These are phyloP conservation scores for Siniperca chuatsi DNA, from an alignment of 2,113 vertebrate species.

Conservation along the genomic window DNA sequence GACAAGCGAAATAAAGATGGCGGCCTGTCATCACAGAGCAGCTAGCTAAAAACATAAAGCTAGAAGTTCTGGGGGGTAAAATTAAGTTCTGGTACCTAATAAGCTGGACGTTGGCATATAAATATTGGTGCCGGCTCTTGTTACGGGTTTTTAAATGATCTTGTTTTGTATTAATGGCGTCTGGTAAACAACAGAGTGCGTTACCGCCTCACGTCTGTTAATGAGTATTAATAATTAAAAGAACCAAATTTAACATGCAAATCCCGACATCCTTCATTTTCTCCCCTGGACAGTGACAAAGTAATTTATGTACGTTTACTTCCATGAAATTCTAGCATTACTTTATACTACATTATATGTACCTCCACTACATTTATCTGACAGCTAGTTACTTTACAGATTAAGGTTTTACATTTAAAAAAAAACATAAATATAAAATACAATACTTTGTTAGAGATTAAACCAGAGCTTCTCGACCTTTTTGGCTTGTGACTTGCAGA, in stretches of 20 bases:
- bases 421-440: no score
- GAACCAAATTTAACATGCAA: no score
- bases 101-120: accelerated
- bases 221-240: no score
- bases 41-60: no score
- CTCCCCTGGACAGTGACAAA: background rate
- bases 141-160: background rate
- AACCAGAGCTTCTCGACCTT: no score
- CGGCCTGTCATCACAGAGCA: background rate
- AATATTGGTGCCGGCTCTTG: accelerated
- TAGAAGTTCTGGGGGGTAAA: background rate
- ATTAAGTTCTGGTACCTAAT: background rate
- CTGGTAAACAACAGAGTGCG: background rate
- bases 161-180: background rate
- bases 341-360: no score
- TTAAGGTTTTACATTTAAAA: background rate
- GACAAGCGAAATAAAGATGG: slow-evolving; percentile 39
- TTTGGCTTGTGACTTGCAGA: no score
- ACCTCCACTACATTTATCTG: background rate
- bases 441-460: no score
- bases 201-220: background rate
- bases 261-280: no score
- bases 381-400: background rate
- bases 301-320: background rate
- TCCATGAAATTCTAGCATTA: no score